Conservation (phyloP, 2,888 invertebrate genomes). For the Synergus umbraculus region DNA sequence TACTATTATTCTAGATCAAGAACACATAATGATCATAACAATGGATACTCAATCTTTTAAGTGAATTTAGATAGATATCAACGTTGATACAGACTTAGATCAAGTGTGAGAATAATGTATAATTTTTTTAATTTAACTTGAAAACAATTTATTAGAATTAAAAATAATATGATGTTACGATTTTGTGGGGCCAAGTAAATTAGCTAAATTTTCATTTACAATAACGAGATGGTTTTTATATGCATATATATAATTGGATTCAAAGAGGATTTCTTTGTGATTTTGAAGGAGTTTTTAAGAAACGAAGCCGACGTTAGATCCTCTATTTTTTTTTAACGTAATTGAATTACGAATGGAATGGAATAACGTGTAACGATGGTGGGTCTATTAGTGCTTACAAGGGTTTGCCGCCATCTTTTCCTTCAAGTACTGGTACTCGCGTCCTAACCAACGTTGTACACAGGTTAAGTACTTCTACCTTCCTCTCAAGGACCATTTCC, state of each 20-base stretch:
- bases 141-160: too few relatives aligned
- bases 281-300: not conserved
- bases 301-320: not conserved
- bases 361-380: constrained; percentile 14
- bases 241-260: not conserved
- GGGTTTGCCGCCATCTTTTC: constrained; percentile 38
- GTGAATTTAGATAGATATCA: too few relatives aligned
- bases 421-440: constrained; percentile 33
- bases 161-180: too few relatives aligned
- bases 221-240: not conserved
- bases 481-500: constrained; percentile 30
- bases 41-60: too few relatives aligned
- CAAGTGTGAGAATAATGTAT: too few relatives aligned
- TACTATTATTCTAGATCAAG: not conserved
- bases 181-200: too few relatives aligned
- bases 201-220: not conserved
- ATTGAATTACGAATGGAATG: constrained; percentile 31
- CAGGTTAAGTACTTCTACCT: constrained; percentile 26
- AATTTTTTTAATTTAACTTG: too few relatives aligned
- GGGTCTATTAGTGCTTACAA: constrained; percentile 26
- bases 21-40: too few relatives aligned
- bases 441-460: constrained; percentile 4
- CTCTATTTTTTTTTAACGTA: constrained; percentile 8
- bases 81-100: too few relatives aligned
- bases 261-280: not conserved